Conservation (phyloP, 2,888 invertebrate genomes). For the Metallyticus violacea region DNA sequence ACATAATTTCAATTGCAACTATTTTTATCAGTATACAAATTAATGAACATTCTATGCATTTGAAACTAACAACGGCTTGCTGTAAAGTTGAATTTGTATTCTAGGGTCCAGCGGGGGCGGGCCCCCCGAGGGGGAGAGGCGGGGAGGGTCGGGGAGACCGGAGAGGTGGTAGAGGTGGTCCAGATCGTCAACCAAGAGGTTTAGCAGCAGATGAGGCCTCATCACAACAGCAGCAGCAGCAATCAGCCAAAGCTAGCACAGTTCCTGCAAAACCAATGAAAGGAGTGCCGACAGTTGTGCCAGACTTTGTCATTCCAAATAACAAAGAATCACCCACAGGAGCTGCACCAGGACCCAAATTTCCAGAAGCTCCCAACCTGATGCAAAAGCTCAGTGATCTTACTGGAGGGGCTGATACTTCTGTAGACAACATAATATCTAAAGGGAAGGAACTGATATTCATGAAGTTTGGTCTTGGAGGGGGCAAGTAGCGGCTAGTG, state of each 20-base stretch:
- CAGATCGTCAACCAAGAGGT: neutral
- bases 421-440: constrained; percentile 85
- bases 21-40: neutral
- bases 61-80: neutral
- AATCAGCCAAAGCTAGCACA: constrained; percentile 12
- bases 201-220: neutral
- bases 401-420: constrained; percentile 60
- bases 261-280: constrained; percentile 43
- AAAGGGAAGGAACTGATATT: constrained; percentile 93
- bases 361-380: constrained; percentile 60
- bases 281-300: constrained; percentile 53
- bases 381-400: constrained; percentile 83
- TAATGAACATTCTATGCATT: neutral
- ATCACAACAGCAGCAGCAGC: constrained; percentile 39
- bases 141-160: constrained; percentile 55
- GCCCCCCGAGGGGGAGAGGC: constrained; percentile 59
- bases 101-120: constrained; percentile 32
- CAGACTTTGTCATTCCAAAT: constrained; percentile 40
- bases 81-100: neutral
- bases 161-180: constrained; percentile 62
- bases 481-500: constrained; percentile 14
- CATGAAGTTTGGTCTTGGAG: constrained; percentile 86
- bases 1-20: neutral
- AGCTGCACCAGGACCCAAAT: constrained; percentile 32
- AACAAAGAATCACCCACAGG: constrained; percentile 35